Percentiles rank a stretch among this genome's conserved stretches.
Evolutionary conservation across 2,113 vertebrate genomes (phyloP).

Genomic region (Sciurus niger): DNA sequence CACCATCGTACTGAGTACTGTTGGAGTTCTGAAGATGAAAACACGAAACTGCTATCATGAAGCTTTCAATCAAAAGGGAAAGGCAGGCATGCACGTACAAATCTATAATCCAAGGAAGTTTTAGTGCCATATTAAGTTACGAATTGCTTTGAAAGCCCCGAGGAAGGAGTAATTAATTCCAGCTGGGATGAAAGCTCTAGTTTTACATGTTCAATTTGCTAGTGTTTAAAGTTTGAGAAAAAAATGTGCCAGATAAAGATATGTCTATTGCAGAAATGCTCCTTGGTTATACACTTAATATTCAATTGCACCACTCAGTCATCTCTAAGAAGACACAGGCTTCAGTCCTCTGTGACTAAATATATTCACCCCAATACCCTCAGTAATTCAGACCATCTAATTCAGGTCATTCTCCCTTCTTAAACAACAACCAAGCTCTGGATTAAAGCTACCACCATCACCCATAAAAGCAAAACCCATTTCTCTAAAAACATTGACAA

Average conservation of each 20-base stretch:
- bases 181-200: conserved; percentile 58
- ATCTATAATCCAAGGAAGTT: not conserved
- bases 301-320: not conserved
- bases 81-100: not conserved
- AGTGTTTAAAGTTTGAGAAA: conserved; percentile 43
- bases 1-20: not conserved
- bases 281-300: not conserved
- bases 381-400: not conserved
- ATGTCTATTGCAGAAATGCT: not conserved
- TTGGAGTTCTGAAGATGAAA: not conserved
- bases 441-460: not conserved
- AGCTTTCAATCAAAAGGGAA: not conserved
- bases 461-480: not conserved
- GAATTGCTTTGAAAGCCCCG: conserved; percentile 51
- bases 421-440: not conserved
- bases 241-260: conserved; percentile 19
- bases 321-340: not conserved
- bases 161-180: conserved; percentile 63
- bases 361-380: not conserved
- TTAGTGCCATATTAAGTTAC: conserved; percentile 50
- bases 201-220: conserved; percentile 44
- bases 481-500: not conserved
- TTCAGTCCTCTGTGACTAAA: not conserved
- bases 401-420: not conserved
- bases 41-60: not conserved